Base-by-base conservation (phyloP, 2,113 vertebrate genomes). In the Speoplatyrhinus poulsoni region DNA sequence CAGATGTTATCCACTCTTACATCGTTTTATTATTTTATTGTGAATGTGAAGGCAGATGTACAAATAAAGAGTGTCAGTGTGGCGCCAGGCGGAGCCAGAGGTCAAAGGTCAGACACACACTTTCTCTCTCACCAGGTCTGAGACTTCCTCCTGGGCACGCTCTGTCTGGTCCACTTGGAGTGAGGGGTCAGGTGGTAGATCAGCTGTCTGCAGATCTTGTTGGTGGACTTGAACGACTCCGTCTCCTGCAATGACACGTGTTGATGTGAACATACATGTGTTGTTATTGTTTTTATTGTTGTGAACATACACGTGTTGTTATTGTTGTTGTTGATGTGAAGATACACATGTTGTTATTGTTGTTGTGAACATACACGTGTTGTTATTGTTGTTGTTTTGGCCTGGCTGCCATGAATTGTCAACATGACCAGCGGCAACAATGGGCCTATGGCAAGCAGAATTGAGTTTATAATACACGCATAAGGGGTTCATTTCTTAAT, bases 181-280 rank as follows among this genome's bases (percentile, higher is more conserved):
- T 95, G 96, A 2, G 95, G 95, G 5, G 94, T 95, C 41, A 96
- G 92, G 86, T 97, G 94, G 83, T 95, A 96, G 77, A 95, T 93
- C 71, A 96, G 93, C 87, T 97, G 95, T 54, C 93, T 88, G 89
- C 95, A 96, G 84, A 96, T 95, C 88, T 94, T 95, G 81, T 95
- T 95, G 0, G 92, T 95, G 47, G 95, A 95, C 62, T 94, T 96
- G 82, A 94, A 85, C 12, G 92, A 92, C 12, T 96, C 92, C 0
- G 88, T 85, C 59, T 96, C 95, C 95, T 96, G 85, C 46, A 77
- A 62, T 11, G 66, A 0, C 0, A 46, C 57, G 26, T 26, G 26
- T 26, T 26, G 26, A 3, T 26, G 26, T 26, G 26, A 26, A 26
- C 26, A 26, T 26, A 26, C 26, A 26, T 3, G 2, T 26, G 26